phyloP scores from a whole-genome alignment of 2,888 invertebrate species.

The Macrophya annulata region DNA sequence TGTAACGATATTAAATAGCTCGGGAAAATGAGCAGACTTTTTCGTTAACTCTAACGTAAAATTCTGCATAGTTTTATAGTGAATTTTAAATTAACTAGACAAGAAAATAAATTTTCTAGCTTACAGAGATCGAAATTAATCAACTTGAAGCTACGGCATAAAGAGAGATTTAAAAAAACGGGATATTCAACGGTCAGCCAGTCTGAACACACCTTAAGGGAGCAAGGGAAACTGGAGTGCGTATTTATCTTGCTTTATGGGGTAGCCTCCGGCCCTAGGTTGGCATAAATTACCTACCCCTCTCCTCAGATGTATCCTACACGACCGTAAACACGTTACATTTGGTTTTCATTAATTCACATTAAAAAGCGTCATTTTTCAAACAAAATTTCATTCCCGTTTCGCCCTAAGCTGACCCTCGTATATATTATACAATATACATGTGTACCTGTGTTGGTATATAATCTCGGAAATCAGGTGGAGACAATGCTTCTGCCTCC shows the following conservation, averaged over 20 bases:
- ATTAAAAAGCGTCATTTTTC: slow-evolving; percentile 57
- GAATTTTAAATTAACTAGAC: background rate
- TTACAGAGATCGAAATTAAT: background rate
- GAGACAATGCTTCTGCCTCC: background rate
- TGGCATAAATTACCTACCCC: slow-evolving; percentile 69
- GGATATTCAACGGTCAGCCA: slow-evolving; percentile 48
- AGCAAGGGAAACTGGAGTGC: slow-evolving; percentile 59
- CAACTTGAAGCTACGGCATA: background rate
- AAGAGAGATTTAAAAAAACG: slow-evolving; percentile 56
- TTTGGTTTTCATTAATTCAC: slow-evolving; percentile 70
- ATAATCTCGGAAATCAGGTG: slow-evolving; percentile 28
- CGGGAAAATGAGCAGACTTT: background rate
- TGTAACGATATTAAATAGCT: background rate
- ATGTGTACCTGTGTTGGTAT: background rate
- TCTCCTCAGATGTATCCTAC: slow-evolving; percentile 54
- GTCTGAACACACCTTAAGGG: slow-evolving; percentile 63
- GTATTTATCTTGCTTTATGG: slow-evolving; percentile 71
- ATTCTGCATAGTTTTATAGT: background rate
- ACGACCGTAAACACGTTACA: slow-evolving; percentile 63
- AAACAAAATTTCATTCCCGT: slow-evolving; percentile 36
- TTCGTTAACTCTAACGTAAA: background rate
- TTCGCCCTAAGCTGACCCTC: slow-evolving; percentile 35
- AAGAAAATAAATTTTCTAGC: background rate
- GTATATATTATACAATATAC: slow-evolving; percentile 37
- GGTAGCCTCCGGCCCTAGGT: slow-evolving; percentile 68